Percentiles rank a stretch among this genome's conserved stretches.
Evolutionary conservation across 1,140 invertebrate species (phyloP).

Genomic region (Zaprionus davidi): DNA sequence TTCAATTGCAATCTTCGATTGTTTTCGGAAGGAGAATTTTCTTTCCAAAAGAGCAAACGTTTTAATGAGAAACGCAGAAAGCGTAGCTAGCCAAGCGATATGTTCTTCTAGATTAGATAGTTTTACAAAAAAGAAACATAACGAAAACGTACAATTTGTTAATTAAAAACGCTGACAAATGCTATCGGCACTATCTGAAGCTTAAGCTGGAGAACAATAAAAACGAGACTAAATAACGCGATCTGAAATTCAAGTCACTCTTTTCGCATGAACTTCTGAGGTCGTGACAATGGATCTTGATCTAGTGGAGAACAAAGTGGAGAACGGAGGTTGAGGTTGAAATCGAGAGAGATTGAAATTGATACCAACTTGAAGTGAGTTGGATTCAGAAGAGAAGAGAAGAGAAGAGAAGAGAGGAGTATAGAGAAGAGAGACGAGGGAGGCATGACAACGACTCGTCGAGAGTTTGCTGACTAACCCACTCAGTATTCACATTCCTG

Average conservation of each 20-base stretch:
- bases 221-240: constrained; percentile 31
- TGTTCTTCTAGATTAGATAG: constrained; percentile 31
- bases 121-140: neutral
- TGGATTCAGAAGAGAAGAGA: neutral
- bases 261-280: constrained; percentile 55
- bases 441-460: neutral
- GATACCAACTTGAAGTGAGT: constrained; percentile 28
- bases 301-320: constrained; percentile 36
- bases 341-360: constrained; percentile 31
- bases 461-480: constrained; percentile 35
- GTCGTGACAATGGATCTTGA: constrained; percentile 76
- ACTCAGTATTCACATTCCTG: constrained; percentile 60
- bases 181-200: neutral
- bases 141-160: constrained; percentile 17
- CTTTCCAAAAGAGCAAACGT: neutral
- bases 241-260: constrained; percentile 42
- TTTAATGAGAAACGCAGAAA: neutral
- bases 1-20: constrained; percentile 9
- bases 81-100: neutral
- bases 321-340: constrained; percentile 37
- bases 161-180: constrained; percentile 36
- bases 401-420: neutral
- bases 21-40: neutral
- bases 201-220: constrained; percentile 10
- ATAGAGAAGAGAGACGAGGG: neutral